These are phyloP conservation scores for Drosophila truncata DNA, from an alignment of 1,140 invertebrate species.

Conservation along the genomic window DNA sequence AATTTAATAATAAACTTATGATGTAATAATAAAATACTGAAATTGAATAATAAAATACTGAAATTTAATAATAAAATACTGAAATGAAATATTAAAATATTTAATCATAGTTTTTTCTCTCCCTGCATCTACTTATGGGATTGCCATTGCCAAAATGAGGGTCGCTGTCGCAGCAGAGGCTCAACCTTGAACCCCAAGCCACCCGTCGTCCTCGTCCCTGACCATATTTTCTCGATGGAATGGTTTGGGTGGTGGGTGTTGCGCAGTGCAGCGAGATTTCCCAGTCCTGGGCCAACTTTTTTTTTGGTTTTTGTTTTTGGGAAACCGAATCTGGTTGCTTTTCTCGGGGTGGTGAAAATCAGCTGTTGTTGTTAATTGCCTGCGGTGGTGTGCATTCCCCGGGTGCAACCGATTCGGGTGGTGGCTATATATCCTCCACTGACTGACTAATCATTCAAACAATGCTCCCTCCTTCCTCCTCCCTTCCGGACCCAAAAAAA, in stretches of 20 bases:
- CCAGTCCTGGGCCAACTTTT: conserved; percentile 40
- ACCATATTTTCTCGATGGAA: background rate
- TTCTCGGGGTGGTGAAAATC: conserved; percentile 3
- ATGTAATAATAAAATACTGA: too few species aligned
- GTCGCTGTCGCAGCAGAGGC: conserved; percentile 27
- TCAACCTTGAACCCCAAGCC: conserved; percentile 49
- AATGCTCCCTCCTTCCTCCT: background rate
- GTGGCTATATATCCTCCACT: background rate
- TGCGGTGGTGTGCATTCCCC: conserved; percentile 26
- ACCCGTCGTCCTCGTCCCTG: conserved; percentile 15
- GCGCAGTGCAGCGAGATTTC: conserved; percentile 10
- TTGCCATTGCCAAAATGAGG: conserved; percentile 43
- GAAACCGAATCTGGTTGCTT: conserved; percentile 6
- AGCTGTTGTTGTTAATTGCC: conserved; percentile 34
- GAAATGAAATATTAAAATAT: too few species aligned
- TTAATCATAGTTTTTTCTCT: background rate
- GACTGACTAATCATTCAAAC: conserved; percentile 9
- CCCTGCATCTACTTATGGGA: conserved; percentile 42
- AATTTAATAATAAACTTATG: too few species aligned
- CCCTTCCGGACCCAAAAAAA: conserved; percentile 7
- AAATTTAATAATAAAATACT: too few species aligned
- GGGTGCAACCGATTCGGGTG: background rate
- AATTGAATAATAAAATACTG: too few species aligned
- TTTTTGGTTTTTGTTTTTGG: background rate
- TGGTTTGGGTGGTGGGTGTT: conserved; percentile 23